These are phyloP conservation scores for Manduca sexta DNA, from an alignment of 1,140 invertebrate genomes.

Conservation along the genomic window DNA sequence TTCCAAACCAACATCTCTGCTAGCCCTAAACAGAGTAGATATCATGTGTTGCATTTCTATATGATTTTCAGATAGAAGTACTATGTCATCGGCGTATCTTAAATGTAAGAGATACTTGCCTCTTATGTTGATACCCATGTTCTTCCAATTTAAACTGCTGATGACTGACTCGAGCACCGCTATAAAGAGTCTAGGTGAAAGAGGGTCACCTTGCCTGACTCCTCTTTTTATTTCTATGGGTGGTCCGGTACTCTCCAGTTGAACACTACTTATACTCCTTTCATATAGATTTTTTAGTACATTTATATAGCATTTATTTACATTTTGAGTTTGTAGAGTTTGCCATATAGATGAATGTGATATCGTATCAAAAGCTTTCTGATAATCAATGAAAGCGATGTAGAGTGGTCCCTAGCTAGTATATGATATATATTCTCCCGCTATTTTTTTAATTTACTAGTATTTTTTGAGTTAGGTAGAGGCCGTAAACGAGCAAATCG, in stretches of 20 bases:
- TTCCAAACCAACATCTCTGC: not conserved
- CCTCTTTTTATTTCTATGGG: conserved; percentile 2
- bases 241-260: not conserved
- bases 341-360: conserved; percentile 3
- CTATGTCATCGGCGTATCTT: conserved; percentile 8
- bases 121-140: not conserved
- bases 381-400: conserved; percentile 2
- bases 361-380: too few species aligned
- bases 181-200: conserved; percentile 6
- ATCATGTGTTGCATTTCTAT: conserved; percentile 2
- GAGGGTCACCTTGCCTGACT: not conserved
- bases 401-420: conserved; percentile 5
- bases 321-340: conserved; percentile 6
- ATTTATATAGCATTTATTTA: not conserved
- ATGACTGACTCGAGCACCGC: not conserved
- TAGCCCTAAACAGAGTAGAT: not conserved
- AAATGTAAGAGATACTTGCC: not conserved
- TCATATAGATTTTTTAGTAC: not conserved
- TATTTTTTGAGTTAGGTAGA: too few species aligned
- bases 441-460: too few species aligned
- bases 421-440: too few species aligned
- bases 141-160: conserved; percentile 1
- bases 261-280: not conserved
- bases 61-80: not conserved
- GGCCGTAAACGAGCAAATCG: too few species aligned